Evolutionary conservation across 2,113 vertebrate species (phyloP).

Genomic region (Sinosuthora webbiana): DNA sequence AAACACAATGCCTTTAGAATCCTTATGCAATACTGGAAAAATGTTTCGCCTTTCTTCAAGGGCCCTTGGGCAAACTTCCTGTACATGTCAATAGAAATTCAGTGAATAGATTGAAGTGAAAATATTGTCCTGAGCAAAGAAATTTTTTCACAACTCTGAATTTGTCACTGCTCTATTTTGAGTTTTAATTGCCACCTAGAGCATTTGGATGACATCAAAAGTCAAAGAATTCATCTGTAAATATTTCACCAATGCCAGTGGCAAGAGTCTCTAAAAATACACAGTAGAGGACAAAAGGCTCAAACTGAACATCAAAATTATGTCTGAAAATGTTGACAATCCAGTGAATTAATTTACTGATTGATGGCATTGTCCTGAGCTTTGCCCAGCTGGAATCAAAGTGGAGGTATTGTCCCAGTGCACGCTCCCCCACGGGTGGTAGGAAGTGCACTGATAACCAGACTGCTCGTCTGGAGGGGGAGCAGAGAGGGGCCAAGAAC

Average conservation of each 20-base stretch:
- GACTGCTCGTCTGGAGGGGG: neutral
- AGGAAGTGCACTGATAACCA: neutral
- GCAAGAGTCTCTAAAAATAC: constrained; percentile 51
- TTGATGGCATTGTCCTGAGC: neutral
- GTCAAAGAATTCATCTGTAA: constrained; percentile 48
- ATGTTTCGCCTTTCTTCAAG: neutral
- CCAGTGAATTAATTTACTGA: neutral
- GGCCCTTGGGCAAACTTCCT: neutral
- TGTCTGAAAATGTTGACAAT: neutral
- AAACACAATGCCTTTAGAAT: constrained; percentile 13
- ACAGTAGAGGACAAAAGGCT: constrained; percentile 24
- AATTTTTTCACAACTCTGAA: constrained; percentile 1
- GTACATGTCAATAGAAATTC: constrained; percentile 25
- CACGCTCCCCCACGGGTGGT: rapidly evolving
- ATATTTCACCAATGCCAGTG: constrained; percentile 26
- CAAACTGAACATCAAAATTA: neutral
- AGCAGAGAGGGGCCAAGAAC: neutral
- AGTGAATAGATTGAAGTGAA: constrained; percentile 23
- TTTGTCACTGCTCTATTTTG: constrained; percentile 28
- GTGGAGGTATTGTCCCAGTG: neutral
- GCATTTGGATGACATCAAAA: constrained; percentile 45
- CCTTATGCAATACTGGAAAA: constrained; percentile 6
- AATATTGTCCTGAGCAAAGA: neutral
- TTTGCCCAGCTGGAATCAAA: neutral
- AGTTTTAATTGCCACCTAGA: constrained; percentile 54